A percentile compares a stretch with the other conserved stretches of the same genome.
Evolutionary conservation across 2,888 invertebrate genomes (phyloP).

Genomic region (Leptogaster cylindrica): DNA sequence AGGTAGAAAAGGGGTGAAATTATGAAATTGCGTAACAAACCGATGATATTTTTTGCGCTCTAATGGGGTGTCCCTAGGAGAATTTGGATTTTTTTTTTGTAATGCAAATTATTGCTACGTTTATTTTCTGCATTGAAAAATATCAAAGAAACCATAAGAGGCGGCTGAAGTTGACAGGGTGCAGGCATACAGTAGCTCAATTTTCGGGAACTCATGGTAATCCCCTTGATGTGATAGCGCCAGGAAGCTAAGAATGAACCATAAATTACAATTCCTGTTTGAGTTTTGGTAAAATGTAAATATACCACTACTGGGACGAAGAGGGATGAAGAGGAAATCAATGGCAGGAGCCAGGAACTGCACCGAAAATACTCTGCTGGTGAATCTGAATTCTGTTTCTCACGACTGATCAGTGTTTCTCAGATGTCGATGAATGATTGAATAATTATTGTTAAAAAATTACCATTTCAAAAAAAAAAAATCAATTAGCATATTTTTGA

Average conservation of each 20-base stretch:
- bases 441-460: too few relatives aligned
- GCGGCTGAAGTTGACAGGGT: constrained; percentile 26
- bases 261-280: constrained; percentile 38
- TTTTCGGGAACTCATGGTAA: constrained; percentile 19
- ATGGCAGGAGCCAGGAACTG: too few relatives aligned
- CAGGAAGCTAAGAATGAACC: neutral
- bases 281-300: constrained; percentile 31
- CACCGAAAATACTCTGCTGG: neutral
- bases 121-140: too few relatives aligned
- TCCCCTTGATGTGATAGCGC: neutral
- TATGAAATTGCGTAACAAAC: constrained; percentile 15
- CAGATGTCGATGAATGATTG: neutral
- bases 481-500: too few relatives aligned
- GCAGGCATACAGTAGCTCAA: constrained; percentile 13
- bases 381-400: constrained; percentile 24
- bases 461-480: too few relatives aligned
- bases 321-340: constrained; percentile 8
- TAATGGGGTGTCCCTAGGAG: constrained; percentile 32
- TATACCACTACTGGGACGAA: constrained; percentile 19
- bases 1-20: constrained; percentile 37
- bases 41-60: too few relatives aligned
- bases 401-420: neutral
- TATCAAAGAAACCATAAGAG: constrained; percentile 1
- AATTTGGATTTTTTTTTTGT: constrained; percentile 28
- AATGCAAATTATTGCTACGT: constrained; percentile 19